Base-by-base conservation (phyloP, 2,797 vertebrate genomes). In the Coreius guichenoti region DNA sequence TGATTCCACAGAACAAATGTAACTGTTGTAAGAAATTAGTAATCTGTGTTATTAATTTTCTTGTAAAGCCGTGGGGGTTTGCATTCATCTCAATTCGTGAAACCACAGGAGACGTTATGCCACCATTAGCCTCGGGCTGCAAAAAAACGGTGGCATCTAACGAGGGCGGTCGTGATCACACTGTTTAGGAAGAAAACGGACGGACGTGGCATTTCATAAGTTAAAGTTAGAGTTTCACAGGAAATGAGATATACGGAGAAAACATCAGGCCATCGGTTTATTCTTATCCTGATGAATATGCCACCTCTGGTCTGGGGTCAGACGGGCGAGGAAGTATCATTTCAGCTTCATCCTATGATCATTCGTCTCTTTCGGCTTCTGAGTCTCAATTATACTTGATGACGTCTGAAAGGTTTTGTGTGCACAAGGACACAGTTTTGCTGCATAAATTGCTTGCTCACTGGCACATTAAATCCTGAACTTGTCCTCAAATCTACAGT, bases 251-350 rank as follows among this genome's bases (percentile, higher is more conserved):
- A 45, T 81, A 19, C 21, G 19, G 58, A 51, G 29, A 47, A 39
- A 49, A 65, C 79, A 51, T 81, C 63, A 7, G 63, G 63, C 43
- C 11, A 2, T 21, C 14, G 61, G 79, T 68, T 81, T 87, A 43
- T 85, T 85, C 82, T 87, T 47, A 82, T 75, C 63, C 58, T 81
- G 31, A 63, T 29, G 75, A 78, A 72, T 78, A 85, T 31, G 49
- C 33, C 31, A 69, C 63, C 80, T 70, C 31, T 87, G 70, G n/a
- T 31, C 45, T 31, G 54, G 77, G 85, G 67, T 73, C 39, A 80
- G 51, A 33, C 36, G 5, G 61, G 21, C 21, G 11, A 79, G 72
- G 72, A 82, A 72, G 81, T 78, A 63, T 63, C 76, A 49, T 74
- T 73, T 36, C 68, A 69, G 51, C 36, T 58, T 16, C 33, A 14